Evolutionary conservation across 1,140 invertebrate species (phyloP).

Genomic region (Zaprionus camerounensis): DNA sequence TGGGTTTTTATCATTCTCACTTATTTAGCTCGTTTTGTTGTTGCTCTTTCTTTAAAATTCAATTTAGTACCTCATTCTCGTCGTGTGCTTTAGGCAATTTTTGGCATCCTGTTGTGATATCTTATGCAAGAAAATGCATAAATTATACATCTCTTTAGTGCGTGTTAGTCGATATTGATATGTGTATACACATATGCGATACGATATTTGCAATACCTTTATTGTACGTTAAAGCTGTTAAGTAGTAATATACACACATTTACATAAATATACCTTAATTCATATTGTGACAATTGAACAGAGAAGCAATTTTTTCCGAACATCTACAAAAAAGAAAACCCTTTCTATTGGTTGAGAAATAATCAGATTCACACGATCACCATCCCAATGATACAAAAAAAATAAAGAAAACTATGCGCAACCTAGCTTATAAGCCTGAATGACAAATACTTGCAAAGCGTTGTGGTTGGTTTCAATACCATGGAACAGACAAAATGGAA

Average conservation of each 20-base stretch:
- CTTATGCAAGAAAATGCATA: constrained; percentile 51
- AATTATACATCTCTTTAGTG: constrained; percentile 56
- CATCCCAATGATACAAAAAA: constrained; percentile 56
- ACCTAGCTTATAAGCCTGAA: constrained; percentile 55
- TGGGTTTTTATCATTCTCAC: constrained; percentile 36
- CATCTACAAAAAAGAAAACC: constrained; percentile 9
- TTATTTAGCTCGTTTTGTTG: constrained; percentile 23
- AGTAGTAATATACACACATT: constrained; percentile 52
- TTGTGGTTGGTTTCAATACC: constrained; percentile 69
- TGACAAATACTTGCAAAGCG: constrained; percentile 47
- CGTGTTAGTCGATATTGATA: constrained; percentile 59
- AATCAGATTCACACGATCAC: constrained; percentile 30
- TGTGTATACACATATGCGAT: constrained; percentile 5
- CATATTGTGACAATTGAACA: constrained; percentile 74
- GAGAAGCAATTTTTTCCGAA: constrained; percentile 70
- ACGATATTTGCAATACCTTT: constrained; percentile 64
- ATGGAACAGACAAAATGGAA: constrained; percentile 51
- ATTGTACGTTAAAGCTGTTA: constrained; percentile 73
- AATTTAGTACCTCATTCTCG: constrained; percentile 58
- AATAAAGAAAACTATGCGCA: constrained; percentile 17
- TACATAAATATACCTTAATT: constrained; percentile 53
- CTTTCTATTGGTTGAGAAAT: constrained; percentile 1
- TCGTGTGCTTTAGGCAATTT: constrained; percentile 73
- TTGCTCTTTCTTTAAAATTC: constrained; percentile 13
- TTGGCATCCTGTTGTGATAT: constrained; percentile 77